Evolutionary conservation across 2,113 vertebrate genomes (phyloP).

Genomic region (Grantiella picta): DNA sequence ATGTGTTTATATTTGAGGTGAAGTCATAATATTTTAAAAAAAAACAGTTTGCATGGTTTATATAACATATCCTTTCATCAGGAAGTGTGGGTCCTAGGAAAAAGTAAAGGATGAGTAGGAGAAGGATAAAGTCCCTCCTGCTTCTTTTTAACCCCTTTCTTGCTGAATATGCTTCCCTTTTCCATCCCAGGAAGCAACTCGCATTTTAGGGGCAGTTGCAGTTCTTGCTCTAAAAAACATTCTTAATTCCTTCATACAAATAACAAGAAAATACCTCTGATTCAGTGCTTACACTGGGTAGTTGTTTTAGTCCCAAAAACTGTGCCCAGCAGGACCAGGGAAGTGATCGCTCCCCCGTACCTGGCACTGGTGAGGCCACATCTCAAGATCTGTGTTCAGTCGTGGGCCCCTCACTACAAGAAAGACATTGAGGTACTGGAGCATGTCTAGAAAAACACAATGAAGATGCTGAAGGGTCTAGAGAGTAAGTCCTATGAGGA

Average conservation of each 20-base stretch:
- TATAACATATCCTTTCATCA: neutral
- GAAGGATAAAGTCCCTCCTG: neutral
- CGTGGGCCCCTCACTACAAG: neutral
- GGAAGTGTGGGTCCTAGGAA: neutral
- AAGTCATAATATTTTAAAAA: neutral
- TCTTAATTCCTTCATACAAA: neutral
- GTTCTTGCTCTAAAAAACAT: neutral
- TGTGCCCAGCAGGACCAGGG: neutral
- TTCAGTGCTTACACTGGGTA: neutral
- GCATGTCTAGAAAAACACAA: rapidly evolving
- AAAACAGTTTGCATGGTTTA: neutral
- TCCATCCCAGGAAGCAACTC: neutral
- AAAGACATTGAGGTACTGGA: neutral
- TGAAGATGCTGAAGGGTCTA: neutral
- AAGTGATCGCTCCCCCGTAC: rapidly evolving
- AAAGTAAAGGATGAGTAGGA: neutral
- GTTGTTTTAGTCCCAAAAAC: neutral
- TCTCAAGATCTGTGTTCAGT: neutral
- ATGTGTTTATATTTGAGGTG: neutral
- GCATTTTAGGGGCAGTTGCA: neutral
- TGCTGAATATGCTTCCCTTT: neutral
- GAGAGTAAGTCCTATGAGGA: neutral
- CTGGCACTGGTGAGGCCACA: neutral
- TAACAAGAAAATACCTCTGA: neutral
- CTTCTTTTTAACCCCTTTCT: neutral